These are phyloP conservation scores for Drosophila nebulosa DNA, from an alignment of 1,140 invertebrate genomes.

Conservation along the genomic window DNA sequence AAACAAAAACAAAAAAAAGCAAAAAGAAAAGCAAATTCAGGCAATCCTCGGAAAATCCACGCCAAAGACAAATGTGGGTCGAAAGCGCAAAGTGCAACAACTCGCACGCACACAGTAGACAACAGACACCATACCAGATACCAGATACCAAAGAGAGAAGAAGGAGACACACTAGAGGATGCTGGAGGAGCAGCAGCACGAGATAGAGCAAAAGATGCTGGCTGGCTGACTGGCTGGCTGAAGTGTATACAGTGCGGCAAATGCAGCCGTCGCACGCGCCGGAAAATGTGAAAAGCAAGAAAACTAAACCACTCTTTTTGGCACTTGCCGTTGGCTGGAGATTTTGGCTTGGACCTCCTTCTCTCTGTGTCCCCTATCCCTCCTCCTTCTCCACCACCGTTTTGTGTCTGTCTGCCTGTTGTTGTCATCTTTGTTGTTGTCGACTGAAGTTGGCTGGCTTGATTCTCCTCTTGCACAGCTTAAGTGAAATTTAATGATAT, in stretches of 20 bases:
- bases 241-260: constrained; percentile 20
- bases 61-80: constrained; percentile 73
- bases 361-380: not conserved
- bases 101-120: constrained; percentile 42
- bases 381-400: not conserved
- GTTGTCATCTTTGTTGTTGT: constrained; percentile 14
- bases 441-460: constrained; percentile 30
- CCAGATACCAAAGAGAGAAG: too few species aligned
- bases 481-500: constrained; percentile 76
- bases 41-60: constrained; percentile 32
- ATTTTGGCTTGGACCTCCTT: constrained; percentile 22
- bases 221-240: not conserved
- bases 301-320: constrained; percentile 63
- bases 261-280: constrained; percentile 33
- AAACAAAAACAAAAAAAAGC: constrained; percentile 9
- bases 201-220: not conserved
- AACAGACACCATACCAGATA: constrained; percentile 6
- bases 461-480: constrained; percentile 38
- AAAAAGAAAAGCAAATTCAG: not conserved
- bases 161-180: not conserved
- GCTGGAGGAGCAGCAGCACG: not conserved
- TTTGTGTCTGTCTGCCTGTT: constrained; percentile 8
- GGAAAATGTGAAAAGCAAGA: constrained; percentile 49
- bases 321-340: constrained; percentile 45
- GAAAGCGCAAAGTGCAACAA: constrained; percentile 73